Conservation (phyloP, 2,113 vertebrate genomes). For the Dasypus novemcinctus region DNA sequence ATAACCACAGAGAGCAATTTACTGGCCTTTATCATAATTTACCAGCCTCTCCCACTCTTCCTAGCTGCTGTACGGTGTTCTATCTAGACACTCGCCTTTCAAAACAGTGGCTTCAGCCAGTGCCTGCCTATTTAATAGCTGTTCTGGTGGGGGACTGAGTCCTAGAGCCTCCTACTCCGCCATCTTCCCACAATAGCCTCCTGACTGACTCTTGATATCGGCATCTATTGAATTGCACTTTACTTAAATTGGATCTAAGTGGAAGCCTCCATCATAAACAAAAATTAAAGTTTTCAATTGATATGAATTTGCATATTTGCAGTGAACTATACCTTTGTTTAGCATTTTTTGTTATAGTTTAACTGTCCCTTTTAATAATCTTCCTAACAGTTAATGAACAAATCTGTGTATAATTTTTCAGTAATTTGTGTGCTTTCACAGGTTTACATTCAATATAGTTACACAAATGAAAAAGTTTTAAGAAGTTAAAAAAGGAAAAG, state of each 20-base stretch:
- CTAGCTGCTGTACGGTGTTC: too few relatives aligned
- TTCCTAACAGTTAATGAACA: not conserved
- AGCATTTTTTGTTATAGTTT: not conserved
- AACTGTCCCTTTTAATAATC: not conserved
- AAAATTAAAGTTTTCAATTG: not conserved
- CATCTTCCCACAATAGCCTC: too few relatives aligned
- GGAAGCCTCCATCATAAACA: not conserved
- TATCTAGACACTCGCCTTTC: too few relatives aligned
- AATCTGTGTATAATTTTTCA: not conserved
- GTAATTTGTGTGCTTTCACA: slow-evolving; percentile 12
- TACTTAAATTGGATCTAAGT: not conserved
- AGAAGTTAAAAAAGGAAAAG: not conserved
- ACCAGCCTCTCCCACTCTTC: too few relatives aligned
- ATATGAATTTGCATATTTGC: not conserved
- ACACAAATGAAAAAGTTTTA: not conserved
- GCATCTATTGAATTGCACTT: not conserved
- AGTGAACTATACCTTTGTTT: not conserved
- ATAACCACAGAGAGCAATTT: too few relatives aligned
- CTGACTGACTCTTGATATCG: not conserved
- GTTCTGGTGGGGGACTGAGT: too few relatives aligned
- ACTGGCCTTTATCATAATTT: too few relatives aligned
- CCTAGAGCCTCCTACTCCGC: too few relatives aligned
- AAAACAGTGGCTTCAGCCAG: too few relatives aligned
- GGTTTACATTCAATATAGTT: not conserved
- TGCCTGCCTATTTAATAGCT: too few relatives aligned